phyloP scores from a whole-genome alignment of 2,888 invertebrate genomes.

The Schrankia costaestrigalis region DNA sequence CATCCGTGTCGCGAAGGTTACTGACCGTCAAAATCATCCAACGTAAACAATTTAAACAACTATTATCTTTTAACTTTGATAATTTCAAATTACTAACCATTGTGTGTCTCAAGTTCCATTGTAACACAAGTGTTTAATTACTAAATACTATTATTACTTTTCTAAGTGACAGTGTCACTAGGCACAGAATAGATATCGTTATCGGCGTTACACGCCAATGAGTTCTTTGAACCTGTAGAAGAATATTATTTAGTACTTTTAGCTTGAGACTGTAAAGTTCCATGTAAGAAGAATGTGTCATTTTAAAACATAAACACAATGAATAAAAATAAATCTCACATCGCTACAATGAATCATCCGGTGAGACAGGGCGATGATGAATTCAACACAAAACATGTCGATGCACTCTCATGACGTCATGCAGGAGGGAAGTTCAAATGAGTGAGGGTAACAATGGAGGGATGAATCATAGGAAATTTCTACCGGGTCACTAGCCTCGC shows the following conservation, averaged over 20 bases:
- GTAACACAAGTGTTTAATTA: slow-evolving; percentile 1
- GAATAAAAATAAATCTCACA: slow-evolving; percentile 46
- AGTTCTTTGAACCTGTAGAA: slow-evolving; percentile 44
- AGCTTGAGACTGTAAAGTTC: slow-evolving; percentile 3
- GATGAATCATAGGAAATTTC: slow-evolving; percentile 76
- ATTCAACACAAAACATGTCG: slow-evolving; percentile 49
- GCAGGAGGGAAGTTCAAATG: slow-evolving; percentile 54
- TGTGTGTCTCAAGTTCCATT: not conserved
- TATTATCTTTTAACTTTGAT: not conserved
- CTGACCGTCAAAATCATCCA: slow-evolving; percentile 69
- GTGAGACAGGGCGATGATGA: slow-evolving; percentile 56
- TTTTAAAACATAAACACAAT: slow-evolving; percentile 29
- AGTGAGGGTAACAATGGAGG: slow-evolving; percentile 62
- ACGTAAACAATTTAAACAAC: slow-evolving; percentile 54
- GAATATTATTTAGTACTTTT: slow-evolving; percentile 35
- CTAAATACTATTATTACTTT: slow-evolving; percentile 4
- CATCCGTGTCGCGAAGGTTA: slow-evolving; percentile 68
- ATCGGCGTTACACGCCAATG: slow-evolving; percentile 39
- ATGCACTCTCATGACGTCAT: slow-evolving; percentile 69
- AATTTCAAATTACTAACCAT: not conserved
- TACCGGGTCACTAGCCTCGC: slow-evolving; percentile 67
- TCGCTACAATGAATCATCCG: slow-evolving; percentile 60
- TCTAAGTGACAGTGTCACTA: slow-evolving; percentile 14
- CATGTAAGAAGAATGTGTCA: slow-evolving; percentile 22
- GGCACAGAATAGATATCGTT: slow-evolving; percentile 40